Base-by-base conservation (phyloP, 2,797 vertebrate species). In the Enteromius paludinosus region DNA sequence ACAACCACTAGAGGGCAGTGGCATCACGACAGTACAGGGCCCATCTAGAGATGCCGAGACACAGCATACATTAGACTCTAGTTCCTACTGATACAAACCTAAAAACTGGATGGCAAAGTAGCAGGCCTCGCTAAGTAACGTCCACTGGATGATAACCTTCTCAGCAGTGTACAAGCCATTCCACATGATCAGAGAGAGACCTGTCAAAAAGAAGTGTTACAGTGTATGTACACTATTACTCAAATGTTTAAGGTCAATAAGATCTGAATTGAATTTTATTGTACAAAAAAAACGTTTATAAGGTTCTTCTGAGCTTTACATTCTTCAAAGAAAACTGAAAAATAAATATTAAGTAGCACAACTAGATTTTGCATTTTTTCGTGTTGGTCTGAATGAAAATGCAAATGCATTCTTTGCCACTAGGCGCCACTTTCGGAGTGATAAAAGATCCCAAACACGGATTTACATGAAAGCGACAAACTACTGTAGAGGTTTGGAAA, bases 121-220 rank as follows among this genome's bases (percentile, higher is more conserved):
- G 91, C 97, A 98, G 8, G 96, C 96, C 90, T 99, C 97, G 0
- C 95, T 96, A 83, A 99, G 95, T 87, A 99, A 93, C 3, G 96
- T 98, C 98, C 98, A 99, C 85, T 98, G 96, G 86, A 99, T 97
- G 81, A 99, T 93, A 5, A 94, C 92, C 90, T 98, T 99, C 90
- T 99, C 97, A 0, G 94, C 89, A 0, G 97, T 97, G 94, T 99
- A 99, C 47, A 99, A 91, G 0, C 97, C 96, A 0, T 98, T 98
- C 97, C 98, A 99, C 94, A 98, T 95, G 92, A 99, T 98, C 84
- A 99, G 93, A 33, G 97, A 95, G 89, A 99, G 95, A 87, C 98
- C 97, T 99, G 92, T 7, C 52, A 54, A 73, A 47, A 47, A 35
- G 15, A 45, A 12, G 23, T 12, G 18, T 59, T 25, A 56, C 20